Percentiles rank a stretch among this genome's conserved stretches.
These are phyloP conservation scores for Vulpes ferrilata DNA, from an alignment of 2,113 vertebrate species.

Conservation along the genomic window DNA sequence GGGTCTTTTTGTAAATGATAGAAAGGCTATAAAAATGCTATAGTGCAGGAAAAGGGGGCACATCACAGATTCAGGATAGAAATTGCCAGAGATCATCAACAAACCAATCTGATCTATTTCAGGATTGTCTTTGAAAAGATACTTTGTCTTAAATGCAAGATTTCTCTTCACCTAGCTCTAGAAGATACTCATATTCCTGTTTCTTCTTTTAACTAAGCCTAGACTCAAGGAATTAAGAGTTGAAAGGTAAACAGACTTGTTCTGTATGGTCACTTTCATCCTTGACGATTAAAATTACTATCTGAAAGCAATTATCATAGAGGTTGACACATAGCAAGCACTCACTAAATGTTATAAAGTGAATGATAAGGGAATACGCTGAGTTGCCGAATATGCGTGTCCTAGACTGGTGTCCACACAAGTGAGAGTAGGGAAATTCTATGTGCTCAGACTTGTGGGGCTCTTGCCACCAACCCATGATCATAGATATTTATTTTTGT, in stretches of 20 bases:
- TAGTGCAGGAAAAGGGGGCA: neutral
- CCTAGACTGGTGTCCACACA: neutral
- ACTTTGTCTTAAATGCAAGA: conserved; percentile 13
- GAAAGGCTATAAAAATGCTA: conserved; percentile 51
- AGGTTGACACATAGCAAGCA: neutral
- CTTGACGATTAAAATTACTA: neutral
- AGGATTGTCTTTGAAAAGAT: neutral
- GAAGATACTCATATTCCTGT: neutral
- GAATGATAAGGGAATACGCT: neutral
- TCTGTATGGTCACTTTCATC: neutral
- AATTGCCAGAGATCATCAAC: neutral
- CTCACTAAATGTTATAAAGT: neutral
- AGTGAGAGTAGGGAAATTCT: neutral
- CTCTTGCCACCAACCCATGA: neutral
- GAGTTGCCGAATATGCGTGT: neutral
- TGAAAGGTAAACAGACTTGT: conserved; percentile 32
- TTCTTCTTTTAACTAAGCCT: conserved; percentile 19
- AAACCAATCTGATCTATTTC: neutral
- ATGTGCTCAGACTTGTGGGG: neutral
- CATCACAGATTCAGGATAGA: neutral
- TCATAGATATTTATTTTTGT: neutral
- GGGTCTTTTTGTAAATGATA: conserved; percentile 9
- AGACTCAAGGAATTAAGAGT: conserved; percentile 15
- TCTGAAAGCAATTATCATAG: neutral
- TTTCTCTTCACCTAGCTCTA: neutral